These are phyloP conservation scores for Symphodus melops DNA, from an alignment of 2,113 vertebrate species.

Conservation along the genomic window DNA sequence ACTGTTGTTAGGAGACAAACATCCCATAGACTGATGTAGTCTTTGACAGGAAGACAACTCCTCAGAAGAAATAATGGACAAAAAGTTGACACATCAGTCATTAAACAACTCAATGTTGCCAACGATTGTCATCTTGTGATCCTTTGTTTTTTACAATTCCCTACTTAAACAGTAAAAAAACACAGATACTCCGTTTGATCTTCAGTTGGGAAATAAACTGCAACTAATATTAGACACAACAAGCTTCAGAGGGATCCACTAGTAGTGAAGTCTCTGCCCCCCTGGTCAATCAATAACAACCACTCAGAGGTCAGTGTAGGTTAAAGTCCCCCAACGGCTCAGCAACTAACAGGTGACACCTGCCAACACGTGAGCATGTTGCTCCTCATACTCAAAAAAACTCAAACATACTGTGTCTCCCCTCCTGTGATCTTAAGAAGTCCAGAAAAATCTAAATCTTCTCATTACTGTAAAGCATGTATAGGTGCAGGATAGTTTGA, in stretches of 20 bases:
- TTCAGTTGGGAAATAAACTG: not conserved
- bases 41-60: not conserved
- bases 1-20: conserved; percentile 37
- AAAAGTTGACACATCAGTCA: not conserved
- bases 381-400: conserved; percentile 18
- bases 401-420: not conserved
- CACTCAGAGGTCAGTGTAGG: conserved; percentile 48
- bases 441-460: not conserved
- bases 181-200: no score
- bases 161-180: no score
- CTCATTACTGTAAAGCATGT: not conserved
- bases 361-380: conserved; percentile 34
- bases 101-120: not conserved
- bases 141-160: no score
- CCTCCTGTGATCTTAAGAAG: not conserved
- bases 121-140: no score
- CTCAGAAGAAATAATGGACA: not conserved
- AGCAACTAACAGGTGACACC: conserved; percentile 50
- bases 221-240: conserved; percentile 3
- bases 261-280: not conserved
- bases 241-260: not conserved
- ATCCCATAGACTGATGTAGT: not conserved
- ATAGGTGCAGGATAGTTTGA: not conserved
- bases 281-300: conserved; percentile 33
- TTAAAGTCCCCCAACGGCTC: conserved; percentile 75